These are phyloP conservation scores for Limnephilus marmoratus DNA, from an alignment of 2,888 invertebrate species.

Conservation along the genomic window DNA sequence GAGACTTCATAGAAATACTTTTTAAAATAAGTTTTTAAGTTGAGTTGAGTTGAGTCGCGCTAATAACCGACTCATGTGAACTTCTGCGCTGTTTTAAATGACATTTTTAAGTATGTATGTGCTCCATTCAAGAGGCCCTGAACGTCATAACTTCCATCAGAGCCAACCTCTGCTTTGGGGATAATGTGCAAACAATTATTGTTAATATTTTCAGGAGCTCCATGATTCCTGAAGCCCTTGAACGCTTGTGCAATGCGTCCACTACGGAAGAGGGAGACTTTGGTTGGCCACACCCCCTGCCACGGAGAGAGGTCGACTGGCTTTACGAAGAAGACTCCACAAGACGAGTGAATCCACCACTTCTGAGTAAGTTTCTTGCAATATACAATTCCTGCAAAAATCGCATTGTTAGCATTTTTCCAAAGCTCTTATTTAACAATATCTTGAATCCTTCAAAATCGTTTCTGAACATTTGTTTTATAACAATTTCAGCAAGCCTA, in stretches of 20 bases:
- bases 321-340: conserved; percentile 78
- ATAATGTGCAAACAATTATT: not conserved
- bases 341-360: conserved; percentile 77
- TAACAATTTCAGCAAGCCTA: conserved; percentile 71
- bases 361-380: conserved; percentile 68
- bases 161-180: not conserved
- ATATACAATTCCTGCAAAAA: not conserved
- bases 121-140: too few species aligned
- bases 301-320: conserved; percentile 80
- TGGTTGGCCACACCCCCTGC: conserved; percentile 79
- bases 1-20: too few species aligned
- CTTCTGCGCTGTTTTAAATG: too few species aligned
- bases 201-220: conserved; percentile 72
- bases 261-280: conserved; percentile 83
- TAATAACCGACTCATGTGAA: too few species aligned
- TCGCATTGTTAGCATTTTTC: too few species aligned
- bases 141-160: not conserved
- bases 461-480: not conserved
- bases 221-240: conserved; percentile 77
- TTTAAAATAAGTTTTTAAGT: too few species aligned
- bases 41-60: too few species aligned
- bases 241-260: conserved; percentile 78
- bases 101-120: too few species aligned
- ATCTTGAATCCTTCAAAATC: not conserved
- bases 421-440: not conserved